These are phyloP conservation scores for Drosophila tropicalis DNA, from an alignment of 1,140 invertebrate species.

Conservation along the genomic window DNA sequence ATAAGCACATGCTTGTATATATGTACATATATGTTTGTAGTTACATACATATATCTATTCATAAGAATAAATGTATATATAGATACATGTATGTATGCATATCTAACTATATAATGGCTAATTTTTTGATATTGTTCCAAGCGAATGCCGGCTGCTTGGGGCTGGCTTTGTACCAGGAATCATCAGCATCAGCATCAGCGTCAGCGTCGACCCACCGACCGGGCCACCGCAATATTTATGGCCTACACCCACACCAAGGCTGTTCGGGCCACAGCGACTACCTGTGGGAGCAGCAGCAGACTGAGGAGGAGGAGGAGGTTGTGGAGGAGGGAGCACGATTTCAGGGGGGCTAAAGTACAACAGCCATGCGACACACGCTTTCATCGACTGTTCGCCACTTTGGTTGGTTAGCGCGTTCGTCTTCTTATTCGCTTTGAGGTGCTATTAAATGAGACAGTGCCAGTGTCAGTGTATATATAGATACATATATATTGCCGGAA, in stretches of 20 bases:
- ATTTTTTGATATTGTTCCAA: slow-evolving; percentile 58
- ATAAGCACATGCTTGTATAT: slow-evolving; percentile 1
- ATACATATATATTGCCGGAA: slow-evolving; percentile 5
- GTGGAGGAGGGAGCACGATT: too few relatives aligned
- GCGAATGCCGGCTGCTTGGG: slow-evolving; percentile 42
- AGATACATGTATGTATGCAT: slow-evolving; percentile 5
- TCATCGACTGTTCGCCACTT: slow-evolving; percentile 47
- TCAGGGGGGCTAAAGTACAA: slow-evolving; percentile 39
- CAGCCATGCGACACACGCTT: slow-evolving; percentile 60
- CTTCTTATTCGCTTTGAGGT: slow-evolving; percentile 28
- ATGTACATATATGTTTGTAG: background rate
- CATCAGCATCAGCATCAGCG: slow-evolving; percentile 34
- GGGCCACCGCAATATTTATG: slow-evolving; percentile 45
- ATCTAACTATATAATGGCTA: slow-evolving; percentile 5
- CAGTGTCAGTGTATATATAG: slow-evolving; percentile 9
- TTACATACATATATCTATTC: slow-evolving; percentile 31
- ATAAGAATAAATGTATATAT: slow-evolving; percentile 9
- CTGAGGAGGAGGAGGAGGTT: too few relatives aligned
- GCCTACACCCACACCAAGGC: slow-evolving; percentile 43
- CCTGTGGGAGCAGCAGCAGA: slow-evolving; percentile 13
- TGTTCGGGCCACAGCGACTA: slow-evolving; percentile 2
- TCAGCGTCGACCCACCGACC: slow-evolving; percentile 17
- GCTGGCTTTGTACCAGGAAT: slow-evolving; percentile 30
- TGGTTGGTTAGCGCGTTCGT: background rate
- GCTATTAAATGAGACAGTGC: slow-evolving; percentile 35